Base-by-base conservation (phyloP, 2,888 invertebrate species). In the Taenaris catops region DNA sequence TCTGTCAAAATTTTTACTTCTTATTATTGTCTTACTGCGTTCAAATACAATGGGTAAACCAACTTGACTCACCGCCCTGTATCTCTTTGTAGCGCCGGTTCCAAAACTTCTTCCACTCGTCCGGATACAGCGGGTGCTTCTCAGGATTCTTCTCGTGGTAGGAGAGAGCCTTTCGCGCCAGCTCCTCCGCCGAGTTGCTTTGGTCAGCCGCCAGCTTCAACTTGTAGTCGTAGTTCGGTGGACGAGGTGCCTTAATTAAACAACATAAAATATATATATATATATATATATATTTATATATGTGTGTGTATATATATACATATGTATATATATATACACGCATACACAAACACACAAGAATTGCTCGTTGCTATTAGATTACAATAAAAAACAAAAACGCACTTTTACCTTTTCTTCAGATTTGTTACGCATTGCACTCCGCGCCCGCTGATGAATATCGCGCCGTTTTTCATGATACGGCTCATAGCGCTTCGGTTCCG, bases 81-180 rank as follows among this genome's bases (percentile, higher is more conserved):
- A 95, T 75, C 68, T 95, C 94, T 63, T 93, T 94, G 63, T 94
- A 94, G 1, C 95, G 90, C 4, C 89, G 87, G 65, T 95, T 95
- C 96, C 96, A 96, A 66, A 95, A 96, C 61, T 91, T 92, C 61
- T 95, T 95, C 96, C 96, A 96, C 63, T 96, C 96, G 25, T 94
- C 94, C 0, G 94, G 93, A 65, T 96, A 96, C 1, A 93, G 88
- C 0, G 96, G 96, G 74, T 96, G 96, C 49, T 94, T 95, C 62
- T 96, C 96, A 0, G 96, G 96, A 59, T 94, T 93, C 58, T 93
- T 93, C 60, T 95, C 93, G 60, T 94, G 93, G 43, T 92, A 92
- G 34, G 92, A 91, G 3, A 93, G 79, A 0, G 89, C 86, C 44
- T 92, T 91, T 33, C 90, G 89, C 29, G 93, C 81, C 5, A 91